Evolutionary conservation across 2,797 vertebrate species (phyloP), one percentile per base, ranked within the genome.

Genomic region (Helarctos malayanus): DNA sequence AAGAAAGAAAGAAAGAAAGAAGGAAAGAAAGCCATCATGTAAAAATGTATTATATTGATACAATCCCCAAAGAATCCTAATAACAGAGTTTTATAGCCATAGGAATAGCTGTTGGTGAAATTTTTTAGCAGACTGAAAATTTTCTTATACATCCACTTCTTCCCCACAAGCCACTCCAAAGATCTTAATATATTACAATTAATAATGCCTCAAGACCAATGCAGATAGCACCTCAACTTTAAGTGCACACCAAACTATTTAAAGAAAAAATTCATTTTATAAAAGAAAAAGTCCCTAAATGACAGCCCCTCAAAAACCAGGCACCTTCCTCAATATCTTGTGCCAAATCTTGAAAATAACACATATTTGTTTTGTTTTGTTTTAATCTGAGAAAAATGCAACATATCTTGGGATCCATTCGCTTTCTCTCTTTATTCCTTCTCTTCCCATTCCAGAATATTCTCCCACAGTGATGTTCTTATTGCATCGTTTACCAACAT

Each of bases 81-180:
- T 79, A 95, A 90, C 41, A 98, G 95, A 95, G 97, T 93, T 96
- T 96, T 95, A 88, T 6, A 97, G 49, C 79, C 68, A 25, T 2
- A 78, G 29, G 65, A 92, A 84, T 52, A 97, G 95, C 97, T 98
- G 96, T 97, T 97, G 93, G 89, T 97, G 95, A 97, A 96, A 98
- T 89, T 93, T 95, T 94, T 81, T 91, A 97, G 88, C 83, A 97
- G 93, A 81, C 27, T 94, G 49, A 97, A 96, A 96, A 97, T 96
- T 96, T 75, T 86, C 76, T 97, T 83, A 92, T 71, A 91, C 27
- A 79, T 38, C 15, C 11, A n/a, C 29, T 73, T 75, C 47, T 71
- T 41, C 52, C 38, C 29, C 15, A n/a, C 4, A 80, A 78, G 56
- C 32, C 29, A 69, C 9, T 38, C 41, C 7, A 75, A 54, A 54